Evolutionary conservation across 2,797 vertebrate species (phyloP).

Genomic region (Pterois miles): DNA sequence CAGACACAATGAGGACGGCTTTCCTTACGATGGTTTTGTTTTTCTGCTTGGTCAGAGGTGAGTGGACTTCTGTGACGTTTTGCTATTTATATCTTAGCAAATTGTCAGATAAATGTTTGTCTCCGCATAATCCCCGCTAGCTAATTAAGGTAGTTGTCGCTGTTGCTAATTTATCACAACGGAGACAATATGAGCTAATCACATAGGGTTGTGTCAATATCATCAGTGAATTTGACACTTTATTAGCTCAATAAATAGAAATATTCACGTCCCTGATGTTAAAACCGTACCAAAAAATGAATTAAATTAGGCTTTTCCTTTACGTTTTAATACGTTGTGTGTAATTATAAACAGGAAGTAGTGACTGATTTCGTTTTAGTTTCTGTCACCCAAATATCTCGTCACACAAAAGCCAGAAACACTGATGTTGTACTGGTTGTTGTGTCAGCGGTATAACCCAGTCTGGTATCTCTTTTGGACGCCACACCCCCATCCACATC

Average conservation of each 20-base stretch:
- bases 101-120: neutral
- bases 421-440: neutral
- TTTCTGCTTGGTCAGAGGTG: constrained; percentile 45
- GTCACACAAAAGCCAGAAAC: neutral
- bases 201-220: neutral
- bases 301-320: neutral
- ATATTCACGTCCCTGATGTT: neutral
- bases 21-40: constrained; percentile 2
- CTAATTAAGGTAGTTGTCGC: neutral
- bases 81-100: no score
- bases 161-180: no score
- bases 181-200: neutral
- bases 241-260: neutral
- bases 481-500: neutral
- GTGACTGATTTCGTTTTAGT: neutral
- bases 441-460: neutral
- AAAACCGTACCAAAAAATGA: neutral
- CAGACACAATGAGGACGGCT: constrained; percentile 46
- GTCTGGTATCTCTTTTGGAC: neutral
- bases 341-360: neutral
- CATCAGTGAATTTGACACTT: neutral
- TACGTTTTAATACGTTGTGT: neutral
- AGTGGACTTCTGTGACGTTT: constrained; percentile 12
- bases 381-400: neutral
- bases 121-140: neutral